Conservation (phyloP, 2,888 invertebrate genomes). For the Chloroclysta siterata region DNA sequence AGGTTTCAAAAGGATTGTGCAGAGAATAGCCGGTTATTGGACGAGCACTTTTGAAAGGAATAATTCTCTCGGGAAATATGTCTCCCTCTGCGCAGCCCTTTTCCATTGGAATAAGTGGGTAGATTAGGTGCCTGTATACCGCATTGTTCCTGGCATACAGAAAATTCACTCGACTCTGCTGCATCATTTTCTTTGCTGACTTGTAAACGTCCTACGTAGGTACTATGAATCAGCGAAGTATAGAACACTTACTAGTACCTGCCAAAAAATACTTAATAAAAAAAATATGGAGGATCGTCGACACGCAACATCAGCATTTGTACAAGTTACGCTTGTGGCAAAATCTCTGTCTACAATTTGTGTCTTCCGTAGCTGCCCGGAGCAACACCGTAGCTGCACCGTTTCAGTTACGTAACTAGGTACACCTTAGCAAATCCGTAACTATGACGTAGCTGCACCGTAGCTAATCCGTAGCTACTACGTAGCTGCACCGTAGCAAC, state of each 20-base stretch:
- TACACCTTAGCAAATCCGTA: neutral
- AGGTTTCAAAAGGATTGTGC: slow-evolving; percentile 46
- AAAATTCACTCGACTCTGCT: neutral
- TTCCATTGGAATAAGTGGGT: neutral
- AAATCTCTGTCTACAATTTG: too few species aligned
- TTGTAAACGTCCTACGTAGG: too few species aligned
- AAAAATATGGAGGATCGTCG: too few species aligned
- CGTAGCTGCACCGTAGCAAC: neutral
- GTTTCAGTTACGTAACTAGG: neutral
- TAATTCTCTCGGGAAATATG: slow-evolving; percentile 79
- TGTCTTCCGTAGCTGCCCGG: too few species aligned
- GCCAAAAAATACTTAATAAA: too few species aligned
- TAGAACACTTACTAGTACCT: too few species aligned
- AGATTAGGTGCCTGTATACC: neutral
- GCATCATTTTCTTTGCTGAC: too few species aligned
- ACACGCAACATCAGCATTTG: too few species aligned
- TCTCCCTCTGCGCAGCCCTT: slow-evolving; percentile 56
- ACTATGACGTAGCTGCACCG: neutral
- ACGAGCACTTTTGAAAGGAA: slow-evolving; percentile 78
- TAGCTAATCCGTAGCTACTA: neutral
- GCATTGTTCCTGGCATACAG: neutral
- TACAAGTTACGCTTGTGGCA: too few species aligned
- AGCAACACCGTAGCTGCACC: too few species aligned
- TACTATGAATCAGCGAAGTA: too few species aligned
- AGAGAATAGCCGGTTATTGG: slow-evolving; percentile 68